Conservation (phyloP, 2,797 vertebrate species). For the Poeciliopsis infans region DNA sequence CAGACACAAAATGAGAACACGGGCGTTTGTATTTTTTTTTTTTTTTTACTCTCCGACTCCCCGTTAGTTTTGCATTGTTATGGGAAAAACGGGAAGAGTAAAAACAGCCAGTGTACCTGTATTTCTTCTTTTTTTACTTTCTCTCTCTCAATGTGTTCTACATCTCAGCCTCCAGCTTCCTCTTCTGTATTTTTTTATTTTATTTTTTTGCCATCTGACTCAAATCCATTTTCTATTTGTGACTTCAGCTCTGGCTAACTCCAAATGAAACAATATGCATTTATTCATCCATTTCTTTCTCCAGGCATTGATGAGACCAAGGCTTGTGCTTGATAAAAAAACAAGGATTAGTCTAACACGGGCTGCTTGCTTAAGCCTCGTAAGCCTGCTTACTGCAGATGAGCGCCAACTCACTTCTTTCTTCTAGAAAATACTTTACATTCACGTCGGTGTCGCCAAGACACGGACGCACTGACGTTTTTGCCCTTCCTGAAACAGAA, state of each 20-base stretch:
- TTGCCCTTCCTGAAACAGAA: conserved; percentile 27
- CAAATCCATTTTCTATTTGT: conserved; percentile 61
- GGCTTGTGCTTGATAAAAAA: conserved; percentile 71
- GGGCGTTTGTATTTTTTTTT: conserved; percentile 76
- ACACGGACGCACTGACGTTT: conserved; percentile 10
- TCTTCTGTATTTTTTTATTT: conserved; percentile 37
- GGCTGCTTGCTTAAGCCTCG: conserved; percentile 65
- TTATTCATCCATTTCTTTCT: conserved; percentile 70
- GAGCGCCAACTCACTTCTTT: conserved; percentile 61
- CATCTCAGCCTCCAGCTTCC: conserved; percentile 20
- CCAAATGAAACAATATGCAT: conserved; percentile 70
- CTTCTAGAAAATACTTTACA: conserved; percentile 47
- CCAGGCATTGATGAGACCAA: conserved; percentile 70
- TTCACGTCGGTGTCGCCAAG: conserved; percentile 30
- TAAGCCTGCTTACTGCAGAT: conserved; percentile 68
- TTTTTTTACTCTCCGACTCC: conserved; percentile 43
- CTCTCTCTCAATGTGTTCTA: conserved; percentile 12
- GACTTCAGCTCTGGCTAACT: conserved; percentile 63
- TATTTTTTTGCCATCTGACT: conserved; percentile 55
- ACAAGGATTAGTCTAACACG: conserved; percentile 64
- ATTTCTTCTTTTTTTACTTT: conserved; percentile 49
- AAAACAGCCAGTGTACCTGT: conserved; percentile 49
- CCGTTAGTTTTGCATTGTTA: conserved; percentile 77
- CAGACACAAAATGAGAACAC: conserved; percentile 79
- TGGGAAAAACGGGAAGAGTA: conserved; percentile 66